Base-by-base conservation (phyloP, 2,888 invertebrate genomes). In the Chloromyia formosa region DNA sequence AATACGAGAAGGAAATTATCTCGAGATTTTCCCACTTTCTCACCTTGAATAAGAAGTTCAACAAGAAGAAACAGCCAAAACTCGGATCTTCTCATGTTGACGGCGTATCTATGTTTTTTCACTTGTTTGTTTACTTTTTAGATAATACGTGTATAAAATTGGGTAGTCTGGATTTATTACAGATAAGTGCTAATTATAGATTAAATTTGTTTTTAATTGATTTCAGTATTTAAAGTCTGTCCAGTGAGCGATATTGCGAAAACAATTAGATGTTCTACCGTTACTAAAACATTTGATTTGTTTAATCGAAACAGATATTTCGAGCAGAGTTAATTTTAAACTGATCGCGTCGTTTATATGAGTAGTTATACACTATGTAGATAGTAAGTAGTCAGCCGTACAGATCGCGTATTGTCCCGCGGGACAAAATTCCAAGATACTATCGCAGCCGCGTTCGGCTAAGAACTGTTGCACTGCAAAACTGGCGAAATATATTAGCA, bases 381-480 rank as follows among this genome's bases (percentile, higher is more conserved):
- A n/a, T n/a, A n/a, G n/a, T n/a, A n/a, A n/a, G n/a, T n/a, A n/a
- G n/a, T n/a, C n/a, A n/a, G n/a, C n/a, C n/a, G n/a, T n/a, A n/a
- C n/a, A n/a, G 12, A 20, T 54, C 27, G 68, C 27, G 23, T 18
- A 69, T n/a, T 49, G 27, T 5, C 12, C 14, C 12, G 20, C 53
- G 9, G 27, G 18, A 1, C 10, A 64, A 40, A 64, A 20, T 69
- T 49, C 27, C n/a, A 54, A 69, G 68, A 69, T 69, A 53, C 20
- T 69, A 54, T 16, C 68, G 23, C n/a, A 53, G 68, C 68, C 54
- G 16, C 23, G 53, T 53, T 53, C 23, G 54, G 68, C 68, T 69
- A 69, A 69, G 68, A 69, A 69, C 68, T 69, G 68, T 54, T 69
- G 40, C 16, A 40, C 27, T 49, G 49, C 49, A 23, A n/a, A 18